Evolutionary conservation across 2,113 vertebrate genomes (phyloP), one percentile per base, ranked within the genome.

Genomic region (Nettapus auritus): DNA sequence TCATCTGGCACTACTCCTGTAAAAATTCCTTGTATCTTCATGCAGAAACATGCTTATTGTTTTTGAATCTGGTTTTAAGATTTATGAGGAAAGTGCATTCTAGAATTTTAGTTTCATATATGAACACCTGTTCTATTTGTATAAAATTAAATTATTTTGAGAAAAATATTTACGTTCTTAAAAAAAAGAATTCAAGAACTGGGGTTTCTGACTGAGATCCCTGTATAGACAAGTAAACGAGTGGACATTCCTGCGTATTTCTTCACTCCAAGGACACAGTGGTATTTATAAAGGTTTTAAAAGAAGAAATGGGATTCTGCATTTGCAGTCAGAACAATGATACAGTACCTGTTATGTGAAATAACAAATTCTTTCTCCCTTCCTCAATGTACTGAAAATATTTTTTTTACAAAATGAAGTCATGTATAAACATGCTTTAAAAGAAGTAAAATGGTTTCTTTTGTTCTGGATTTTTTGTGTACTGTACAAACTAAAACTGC

Each of bases 251-350:
- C 33, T 7, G 3, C 26, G 21, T 70, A 81, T 67, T 86, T 91
- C 46, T 78, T 50, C 59, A 86, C 22, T 70, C 42, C n/a, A 94
- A 88, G 68, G 90, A 77, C 88, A 94, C 8, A 26, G 60, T 77
- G 64, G 56, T 80, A 92, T 88, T 97, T 90, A 77, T 26, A 88
- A 93, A 92, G 56, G 73, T 85, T 63, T 91, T 25, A 77, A 83
- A 31, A 55, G 16, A 62, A 6, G 33, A 46, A 83, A 57, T 14
- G 14, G 34, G 52, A 89, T 89, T 89, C 86, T 93, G 48, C 18
- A 90, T 56, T 86, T 84, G 25, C 48, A 75, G 50, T 68, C 48
- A 56, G 60, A 96, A 63, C 19, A 83, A 88, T 8, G 46, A 78
- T 36, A 88, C 13, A 75, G 1, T 46, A 83, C 21, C 52, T 70